Evolutionary conservation across 1,140 invertebrate species (phyloP).

Genomic region (Uloborus diversus): DNA sequence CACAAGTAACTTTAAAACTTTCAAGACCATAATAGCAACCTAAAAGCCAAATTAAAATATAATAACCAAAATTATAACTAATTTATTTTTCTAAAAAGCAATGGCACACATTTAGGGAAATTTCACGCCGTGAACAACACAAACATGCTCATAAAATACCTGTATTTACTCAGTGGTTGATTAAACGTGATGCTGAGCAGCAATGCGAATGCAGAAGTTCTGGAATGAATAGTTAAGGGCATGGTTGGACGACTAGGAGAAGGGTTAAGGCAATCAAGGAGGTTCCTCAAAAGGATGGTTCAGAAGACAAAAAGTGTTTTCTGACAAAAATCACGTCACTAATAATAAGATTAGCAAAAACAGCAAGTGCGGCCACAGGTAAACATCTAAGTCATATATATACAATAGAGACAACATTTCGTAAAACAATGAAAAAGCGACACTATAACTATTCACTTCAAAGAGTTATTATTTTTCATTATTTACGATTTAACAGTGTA

Average conservation of each 20-base stretch:
- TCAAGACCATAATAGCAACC: no score
- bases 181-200: conserved; percentile 19
- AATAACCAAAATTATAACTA: no score
- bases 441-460: conserved; percentile 49
- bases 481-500: conserved; percentile 49
- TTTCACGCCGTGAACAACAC: background rate
- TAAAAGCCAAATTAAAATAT: no score
- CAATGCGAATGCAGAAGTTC: background rate
- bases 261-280: background rate
- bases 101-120: conserved; percentile 16
- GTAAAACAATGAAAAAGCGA: conserved; percentile 55
- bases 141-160: conserved; percentile 47
- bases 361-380: conserved; percentile 48
- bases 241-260: conserved; percentile 28
- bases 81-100: no score
- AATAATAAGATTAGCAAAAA: conserved; percentile 31
- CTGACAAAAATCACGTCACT: conserved; percentile 35
- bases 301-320: conserved; percentile 18
- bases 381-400: conserved; percentile 53
- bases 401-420: conserved; percentile 54
- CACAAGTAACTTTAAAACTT: no score
- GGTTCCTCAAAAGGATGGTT: conserved; percentile 11
- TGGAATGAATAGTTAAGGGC: background rate
- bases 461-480: conserved; percentile 18
- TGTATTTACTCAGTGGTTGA: conserved; percentile 12